These are phyloP conservation scores for Danio kyathit DNA, from an alignment of 2,797 vertebrate species.

Conservation along the genomic window DNA sequence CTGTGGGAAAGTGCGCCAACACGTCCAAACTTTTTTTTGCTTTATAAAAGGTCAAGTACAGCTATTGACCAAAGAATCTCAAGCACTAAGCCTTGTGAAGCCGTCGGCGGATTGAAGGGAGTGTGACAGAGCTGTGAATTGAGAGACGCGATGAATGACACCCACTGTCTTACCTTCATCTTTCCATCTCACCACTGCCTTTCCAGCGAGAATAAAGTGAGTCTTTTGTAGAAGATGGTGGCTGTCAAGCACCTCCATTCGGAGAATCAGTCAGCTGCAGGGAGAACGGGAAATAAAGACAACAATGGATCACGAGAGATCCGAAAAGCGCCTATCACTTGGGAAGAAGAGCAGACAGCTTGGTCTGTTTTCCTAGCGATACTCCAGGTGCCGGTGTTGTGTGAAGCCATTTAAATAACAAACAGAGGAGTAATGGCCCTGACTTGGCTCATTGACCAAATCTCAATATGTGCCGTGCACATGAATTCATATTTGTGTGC, in stretches of 20 bases:
- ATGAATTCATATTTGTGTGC: conserved; percentile 43
- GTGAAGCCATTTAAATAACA: conserved; percentile 44
- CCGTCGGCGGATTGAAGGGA: conserved; percentile 48
- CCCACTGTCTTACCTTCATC: conserved; percentile 55
- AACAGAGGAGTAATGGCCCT: conserved; percentile 27
- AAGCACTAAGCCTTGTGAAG: conserved; percentile 17
- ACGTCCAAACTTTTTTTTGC: conserved; percentile 14
- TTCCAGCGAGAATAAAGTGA: conserved; percentile 60
- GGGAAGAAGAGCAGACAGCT: conserved; percentile 11
- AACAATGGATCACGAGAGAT: conserved; percentile 47
- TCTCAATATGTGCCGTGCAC: conserved; percentile 27
- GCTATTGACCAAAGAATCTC: conserved; percentile 41
- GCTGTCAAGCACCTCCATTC: conserved; percentile 53
- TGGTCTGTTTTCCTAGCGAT: background rate
- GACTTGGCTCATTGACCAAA: conserved; percentile 42
- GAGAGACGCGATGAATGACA: conserved; percentile 70
- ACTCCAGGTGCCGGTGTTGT: background rate
- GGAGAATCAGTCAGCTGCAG: conserved; percentile 61
- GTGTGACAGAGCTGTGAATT: conserved; percentile 58
- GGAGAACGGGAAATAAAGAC: conserved; percentile 60
- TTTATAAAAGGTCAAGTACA: conserved; percentile 30
- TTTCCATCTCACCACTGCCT: conserved; percentile 47
- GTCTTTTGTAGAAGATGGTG: conserved; percentile 59
- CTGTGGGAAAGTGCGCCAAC: conserved; percentile 9
- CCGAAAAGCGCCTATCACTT: conserved; percentile 39